Evolutionary conservation across 2,113 vertebrate genomes (phyloP).

Genomic region (Nothobranchius furzeri): DNA sequence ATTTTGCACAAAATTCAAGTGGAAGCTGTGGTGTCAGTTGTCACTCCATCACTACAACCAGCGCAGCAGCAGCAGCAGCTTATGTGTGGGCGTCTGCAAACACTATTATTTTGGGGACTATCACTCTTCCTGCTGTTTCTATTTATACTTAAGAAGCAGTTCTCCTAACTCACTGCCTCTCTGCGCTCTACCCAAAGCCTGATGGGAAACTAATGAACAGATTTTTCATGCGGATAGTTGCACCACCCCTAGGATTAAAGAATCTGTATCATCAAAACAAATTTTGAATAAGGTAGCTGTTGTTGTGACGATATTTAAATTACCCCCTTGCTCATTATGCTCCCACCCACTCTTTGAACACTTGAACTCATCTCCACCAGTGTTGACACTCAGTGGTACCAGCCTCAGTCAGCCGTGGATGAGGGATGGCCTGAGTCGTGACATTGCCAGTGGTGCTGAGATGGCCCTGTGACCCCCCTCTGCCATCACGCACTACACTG

Average conservation of each 20-base stretch:
- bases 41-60: slow-evolving; percentile 23
- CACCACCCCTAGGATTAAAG: background rate
- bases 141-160: slow-evolving; percentile 55
- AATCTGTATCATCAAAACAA: background rate
- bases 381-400: slow-evolving; percentile 63
- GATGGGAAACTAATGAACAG: slow-evolving; percentile 1
- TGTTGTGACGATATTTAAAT: slow-evolving; percentile 54
- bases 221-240: background rate
- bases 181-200: slow-evolving; percentile 16
- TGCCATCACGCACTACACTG: slow-evolving; percentile 34
- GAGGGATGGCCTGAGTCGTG: slow-evolving; percentile 55
- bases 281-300: slow-evolving; percentile 32
- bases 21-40: slow-evolving; percentile 8
- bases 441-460: slow-evolving; percentile 45
- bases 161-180: slow-evolving; percentile 34
- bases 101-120: slow-evolving; percentile 45
- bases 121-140: slow-evolving; percentile 52
- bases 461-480: slow-evolving; percentile 40
- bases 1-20: slow-evolving; percentile 19
- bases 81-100: slow-evolving; percentile 52
- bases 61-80: slow-evolving; percentile 33
- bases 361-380: slow-evolving; percentile 42
- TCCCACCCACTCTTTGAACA: slow-evolving; percentile 50
- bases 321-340: slow-evolving; percentile 38
- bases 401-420: slow-evolving; percentile 63